These are phyloP conservation scores for Lathronympha strigana DNA, from an alignment of 2,888 invertebrate species.

Conservation along the genomic window DNA sequence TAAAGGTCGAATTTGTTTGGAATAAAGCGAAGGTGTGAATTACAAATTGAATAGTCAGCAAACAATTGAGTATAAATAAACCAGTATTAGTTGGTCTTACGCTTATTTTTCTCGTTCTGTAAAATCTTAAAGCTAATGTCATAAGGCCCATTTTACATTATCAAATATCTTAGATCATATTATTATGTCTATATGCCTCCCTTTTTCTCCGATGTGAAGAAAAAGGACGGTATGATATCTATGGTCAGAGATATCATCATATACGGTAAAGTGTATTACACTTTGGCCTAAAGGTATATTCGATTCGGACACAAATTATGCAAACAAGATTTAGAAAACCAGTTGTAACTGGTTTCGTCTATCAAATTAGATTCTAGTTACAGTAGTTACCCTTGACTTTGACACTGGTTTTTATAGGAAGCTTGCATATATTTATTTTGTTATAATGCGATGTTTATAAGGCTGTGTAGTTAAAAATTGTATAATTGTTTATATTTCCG, in stretches of 20 bases:
- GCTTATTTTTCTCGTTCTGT: neutral
- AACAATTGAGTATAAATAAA: slow-evolving; percentile 14
- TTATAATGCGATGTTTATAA: neutral
- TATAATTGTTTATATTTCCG: too few relatives aligned
- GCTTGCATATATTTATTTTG: slow-evolving; percentile 4
- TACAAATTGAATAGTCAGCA: slow-evolving; percentile 11
- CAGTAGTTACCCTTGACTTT: slow-evolving; percentile 47
- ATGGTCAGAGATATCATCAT: too few relatives aligned
- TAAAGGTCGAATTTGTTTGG: slow-evolving; percentile 1
- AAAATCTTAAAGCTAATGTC: slow-evolving; percentile 14
- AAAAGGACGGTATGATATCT: too few relatives aligned
- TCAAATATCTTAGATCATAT: too few relatives aligned
- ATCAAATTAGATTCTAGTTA: slow-evolving; percentile 21
- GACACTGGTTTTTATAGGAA: slow-evolving; percentile 43
- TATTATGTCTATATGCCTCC: too few relatives aligned
- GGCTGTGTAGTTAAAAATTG: neutral
- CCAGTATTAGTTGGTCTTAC: slow-evolving; percentile 13
- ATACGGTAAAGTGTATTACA: too few relatives aligned
- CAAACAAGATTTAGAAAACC: slow-evolving; percentile 31
- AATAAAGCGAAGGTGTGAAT: neutral
- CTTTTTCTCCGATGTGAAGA: too few relatives aligned
- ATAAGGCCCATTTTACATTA: too few relatives aligned
- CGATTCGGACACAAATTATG: slow-evolving; percentile 17
- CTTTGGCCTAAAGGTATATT: slow-evolving; percentile 5
- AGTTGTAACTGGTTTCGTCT: slow-evolving; percentile 36